Evolutionary conservation across 1,140 invertebrate genomes (phyloP).

Genomic region (Dendrolimus kikuchii): DNA sequence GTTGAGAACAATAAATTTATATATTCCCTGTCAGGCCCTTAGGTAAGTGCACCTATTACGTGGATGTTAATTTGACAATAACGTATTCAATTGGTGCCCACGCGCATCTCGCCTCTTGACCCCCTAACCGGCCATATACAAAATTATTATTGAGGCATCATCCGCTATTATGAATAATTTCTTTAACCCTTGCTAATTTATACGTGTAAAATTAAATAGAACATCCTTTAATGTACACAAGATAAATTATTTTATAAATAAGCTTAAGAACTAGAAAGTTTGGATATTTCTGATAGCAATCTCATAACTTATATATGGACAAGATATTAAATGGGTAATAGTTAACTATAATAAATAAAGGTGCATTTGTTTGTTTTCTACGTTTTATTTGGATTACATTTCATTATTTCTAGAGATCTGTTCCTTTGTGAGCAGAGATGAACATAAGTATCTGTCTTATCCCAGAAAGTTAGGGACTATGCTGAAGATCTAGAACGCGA

Average conservation of each 20-base stretch:
- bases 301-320: not conserved
- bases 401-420: too few species aligned
- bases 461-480: too few species aligned
- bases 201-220: not conserved
- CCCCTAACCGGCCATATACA: constrained; percentile 37
- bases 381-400: too few species aligned
- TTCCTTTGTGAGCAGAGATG: too few species aligned
- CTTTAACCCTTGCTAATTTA: too few species aligned
- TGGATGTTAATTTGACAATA: constrained; percentile 48
- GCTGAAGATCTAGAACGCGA: too few species aligned
- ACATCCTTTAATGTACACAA: too few species aligned
- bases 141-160: constrained; percentile 56
- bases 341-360: too few species aligned
- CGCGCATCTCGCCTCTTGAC: constrained; percentile 37
- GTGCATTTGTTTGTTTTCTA: too few species aligned
- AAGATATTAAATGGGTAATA: not conserved
- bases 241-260: too few species aligned
- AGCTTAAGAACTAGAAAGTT: too few species aligned
- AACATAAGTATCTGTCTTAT: too few species aligned
- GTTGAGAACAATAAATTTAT: constrained; percentile 1
- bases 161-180: constrained; percentile 34
- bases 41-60: constrained; percentile 18
- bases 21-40: not conserved
- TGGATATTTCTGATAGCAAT: not conserved
- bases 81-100: constrained; percentile 55